phyloP scores from a whole-genome alignment of 2,113 vertebrate genomes.

The Pygoscelis antarcticus region DNA sequence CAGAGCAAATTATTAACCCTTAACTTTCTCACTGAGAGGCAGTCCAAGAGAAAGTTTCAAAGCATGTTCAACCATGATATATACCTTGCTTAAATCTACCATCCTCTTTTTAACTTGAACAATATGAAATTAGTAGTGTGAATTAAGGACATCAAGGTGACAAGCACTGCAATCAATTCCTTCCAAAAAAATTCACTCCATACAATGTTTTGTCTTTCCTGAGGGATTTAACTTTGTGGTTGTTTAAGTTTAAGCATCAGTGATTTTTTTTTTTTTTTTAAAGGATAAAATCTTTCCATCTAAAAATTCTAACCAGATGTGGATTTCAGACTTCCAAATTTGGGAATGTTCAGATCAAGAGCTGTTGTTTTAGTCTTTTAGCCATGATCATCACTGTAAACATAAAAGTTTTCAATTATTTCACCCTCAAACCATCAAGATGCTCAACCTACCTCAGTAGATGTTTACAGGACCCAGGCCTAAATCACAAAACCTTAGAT shows the following conservation, averaged over 20 bases:
- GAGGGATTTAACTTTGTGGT: neutral
- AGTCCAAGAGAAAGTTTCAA: neutral
- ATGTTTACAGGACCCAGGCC: neutral
- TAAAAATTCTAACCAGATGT: slow-evolving; percentile 62
- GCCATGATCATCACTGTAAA: neutral
- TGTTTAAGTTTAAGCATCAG: neutral
- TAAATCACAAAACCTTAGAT: neutral
- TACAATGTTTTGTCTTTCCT: neutral
- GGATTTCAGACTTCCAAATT: slow-evolving; percentile 61
- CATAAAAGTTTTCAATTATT: neutral
- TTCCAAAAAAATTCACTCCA: neutral
- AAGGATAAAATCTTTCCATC: slow-evolving; percentile 22
- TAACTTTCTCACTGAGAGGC: neutral
- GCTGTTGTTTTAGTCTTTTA: neutral
- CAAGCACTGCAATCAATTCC: neutral
- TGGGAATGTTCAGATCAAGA: slow-evolving; percentile 42
- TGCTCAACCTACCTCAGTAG: neutral
- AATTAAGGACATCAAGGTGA: neutral
- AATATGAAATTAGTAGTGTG: neutral
- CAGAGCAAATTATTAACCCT: neutral
- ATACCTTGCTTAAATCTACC: neutral
- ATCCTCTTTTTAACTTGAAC: neutral
- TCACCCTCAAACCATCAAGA: neutral
- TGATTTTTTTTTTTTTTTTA: neutral
- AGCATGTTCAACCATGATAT: neutral